Base-by-base conservation (phyloP, 2,113 vertebrate genomes). In the Vulpes ferrilata region DNA sequence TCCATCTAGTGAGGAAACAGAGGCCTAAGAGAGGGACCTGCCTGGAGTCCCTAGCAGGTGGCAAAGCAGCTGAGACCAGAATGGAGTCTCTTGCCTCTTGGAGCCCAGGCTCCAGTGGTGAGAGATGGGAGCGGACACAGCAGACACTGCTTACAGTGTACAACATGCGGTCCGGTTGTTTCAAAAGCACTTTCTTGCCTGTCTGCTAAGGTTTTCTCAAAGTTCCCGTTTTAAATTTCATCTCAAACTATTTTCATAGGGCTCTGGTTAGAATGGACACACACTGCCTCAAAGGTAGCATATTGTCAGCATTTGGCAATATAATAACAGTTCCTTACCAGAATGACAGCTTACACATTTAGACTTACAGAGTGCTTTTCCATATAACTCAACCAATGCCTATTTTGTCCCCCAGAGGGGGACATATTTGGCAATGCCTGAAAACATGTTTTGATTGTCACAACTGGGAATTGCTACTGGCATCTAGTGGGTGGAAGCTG, bases 91-190 rank as follows among this genome's bases (percentile, higher is more conserved):
- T 43, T 2, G 13, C 30, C 25, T 48, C 76, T 78, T 69, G 20
- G 60, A 35, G 9, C 27, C 65, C 43, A 10, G 22, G 17, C 35
- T 27, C 35, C 20, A 3, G 48, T 5, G 19, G 16, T 25, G 43
- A 25, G 27, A 10, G n/a, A 2, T 2, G 1, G 12, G 16, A 13
- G 57, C 22, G 6, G 5, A 17, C 8, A 2, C 43, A 35, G 35
- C 11, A 22, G 19, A 30, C 8, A 0, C 22, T 5, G 16, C 59
- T 65, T 5, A 43, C 3, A 9, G 35, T 0, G 4, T 9, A 51
- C 2, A 10, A 2, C 27, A 1, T 4, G 17, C 23, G 12, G 3
- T 19, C 32, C 10, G 1, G 43, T 67, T 67, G 3, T 30, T 30
- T 86, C 6, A 38, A 30, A 80, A 65, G 59, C n/a, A 38, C 8